Conservation (phyloP, 92 coral and sea anemone species). For the Palythoa heliodiscus region DNA sequence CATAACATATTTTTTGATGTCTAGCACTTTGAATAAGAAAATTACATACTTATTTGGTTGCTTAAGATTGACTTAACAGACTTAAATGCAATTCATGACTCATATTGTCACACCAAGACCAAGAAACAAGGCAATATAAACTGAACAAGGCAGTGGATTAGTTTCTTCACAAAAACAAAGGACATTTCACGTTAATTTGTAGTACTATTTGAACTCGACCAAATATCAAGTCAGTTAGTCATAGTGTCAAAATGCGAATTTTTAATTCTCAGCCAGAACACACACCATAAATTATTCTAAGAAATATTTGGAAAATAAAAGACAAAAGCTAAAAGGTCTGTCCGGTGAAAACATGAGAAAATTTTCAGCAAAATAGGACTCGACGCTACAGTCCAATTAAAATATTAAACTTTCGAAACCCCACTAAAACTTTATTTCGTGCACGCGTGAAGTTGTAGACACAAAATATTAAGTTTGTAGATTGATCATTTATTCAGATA, state of each 20-base stretch:
- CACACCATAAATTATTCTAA: slow-evolving; percentile 16
- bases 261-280: not conserved
- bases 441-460: not conserved
- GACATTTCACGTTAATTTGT: not conserved
- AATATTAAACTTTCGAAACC: not conserved
- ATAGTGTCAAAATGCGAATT: not conserved
- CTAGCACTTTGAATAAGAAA: slow-evolving; percentile 3
- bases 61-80: not conserved
- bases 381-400: not conserved
- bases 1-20: slow-evolving; percentile 6
- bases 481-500: not conserved
- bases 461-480: not conserved
- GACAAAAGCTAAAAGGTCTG: not conserved
- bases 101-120: slow-evolving; percentile 1
- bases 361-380: not conserved
- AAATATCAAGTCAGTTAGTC: slow-evolving; percentile 1
- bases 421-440: not conserved
- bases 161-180: not conserved
- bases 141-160: slow-evolving; percentile 8
- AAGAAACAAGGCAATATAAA: slow-evolving; percentile 16
- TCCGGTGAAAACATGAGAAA: slow-evolving; percentile 6
- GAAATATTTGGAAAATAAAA: not conserved
- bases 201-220: not conserved
- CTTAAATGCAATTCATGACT: not conserved
- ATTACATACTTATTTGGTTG: slow-evolving; percentile 17